These are phyloP conservation scores for Apostichopus californicus DNA, from an alignment of 35 echinoderm and acorn worm species.

Conservation along the genomic window DNA sequence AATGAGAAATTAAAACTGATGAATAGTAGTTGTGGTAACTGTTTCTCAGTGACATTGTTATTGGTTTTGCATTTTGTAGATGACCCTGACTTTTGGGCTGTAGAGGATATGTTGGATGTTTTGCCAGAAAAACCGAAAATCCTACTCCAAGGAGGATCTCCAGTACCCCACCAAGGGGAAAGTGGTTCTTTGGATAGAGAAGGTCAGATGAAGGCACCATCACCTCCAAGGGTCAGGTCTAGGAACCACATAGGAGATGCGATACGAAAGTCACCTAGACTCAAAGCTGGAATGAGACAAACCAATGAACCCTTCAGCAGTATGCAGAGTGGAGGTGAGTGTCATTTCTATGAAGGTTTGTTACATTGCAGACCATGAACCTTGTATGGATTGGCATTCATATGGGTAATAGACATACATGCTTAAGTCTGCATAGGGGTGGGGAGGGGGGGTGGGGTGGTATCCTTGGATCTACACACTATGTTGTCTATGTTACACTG, in stretches of 20 bases:
- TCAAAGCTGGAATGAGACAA: not conserved
- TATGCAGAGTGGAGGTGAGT: not conserved
- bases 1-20: too few species aligned
- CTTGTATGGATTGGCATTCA: too few species aligned
- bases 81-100: conserved; percentile 47
- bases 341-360: not conserved
- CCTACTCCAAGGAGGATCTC: not conserved
- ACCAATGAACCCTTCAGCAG: not conserved
- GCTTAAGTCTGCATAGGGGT: too few species aligned
- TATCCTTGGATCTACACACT: too few species aligned
- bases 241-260: not conserved
- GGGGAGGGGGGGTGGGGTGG: too few species aligned
- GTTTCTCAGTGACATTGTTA: not conserved
- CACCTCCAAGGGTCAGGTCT: not conserved
- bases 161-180: not conserved
- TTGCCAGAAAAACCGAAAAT: not conserved
- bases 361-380: not conserved
- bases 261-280: conserved; percentile 15
- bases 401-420: too few species aligned
- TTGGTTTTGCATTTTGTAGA: not conserved
- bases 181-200: too few species aligned
- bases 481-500: too few species aligned
- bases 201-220: not conserved
- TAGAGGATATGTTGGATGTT: conserved; percentile 43
- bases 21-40: too few species aligned